Evolutionary conservation across 1,140 invertebrate genomes (phyloP).

Genomic region (Subanguina moxae): DNA sequence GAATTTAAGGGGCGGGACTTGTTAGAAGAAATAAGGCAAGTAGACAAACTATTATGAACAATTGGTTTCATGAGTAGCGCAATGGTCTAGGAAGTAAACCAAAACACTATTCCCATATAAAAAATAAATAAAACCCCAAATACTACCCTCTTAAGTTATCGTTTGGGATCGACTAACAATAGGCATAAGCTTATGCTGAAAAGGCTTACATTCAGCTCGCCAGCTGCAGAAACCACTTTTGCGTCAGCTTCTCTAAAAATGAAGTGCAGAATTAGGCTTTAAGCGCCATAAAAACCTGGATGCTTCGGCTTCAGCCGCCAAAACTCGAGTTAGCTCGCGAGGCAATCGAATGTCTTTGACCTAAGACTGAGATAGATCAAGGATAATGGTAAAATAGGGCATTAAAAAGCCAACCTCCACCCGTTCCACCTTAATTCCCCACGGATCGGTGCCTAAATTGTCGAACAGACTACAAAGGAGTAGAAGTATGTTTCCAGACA

Average conservation of each 20-base stretch:
- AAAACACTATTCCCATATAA: too few relatives aligned
- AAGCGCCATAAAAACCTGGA: constrained; percentile 11
- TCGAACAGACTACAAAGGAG: neutral
- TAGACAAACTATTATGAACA: too few relatives aligned
- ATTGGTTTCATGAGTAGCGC: too few relatives aligned
- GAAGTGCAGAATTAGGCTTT: neutral
- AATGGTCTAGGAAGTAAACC: too few relatives aligned
- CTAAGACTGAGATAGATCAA: constrained; percentile 16
- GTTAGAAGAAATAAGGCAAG: too few relatives aligned
- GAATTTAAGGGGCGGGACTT: too few relatives aligned
- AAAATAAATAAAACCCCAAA: too few relatives aligned
- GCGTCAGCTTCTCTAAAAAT: constrained; percentile 38
- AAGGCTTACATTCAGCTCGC: constrained; percentile 66
- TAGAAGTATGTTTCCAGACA: too few relatives aligned
- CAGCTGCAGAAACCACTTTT: constrained; percentile 61
- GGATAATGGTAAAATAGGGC: too few relatives aligned
- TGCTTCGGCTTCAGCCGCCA: constrained; percentile 53
- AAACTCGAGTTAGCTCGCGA: constrained; percentile 38
- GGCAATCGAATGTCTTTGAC: constrained; percentile 63
- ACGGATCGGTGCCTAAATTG: constrained; percentile 45
- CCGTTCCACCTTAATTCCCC: constrained; percentile 56
- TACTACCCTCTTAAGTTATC: too few relatives aligned
- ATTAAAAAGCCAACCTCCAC: constrained; percentile 36
- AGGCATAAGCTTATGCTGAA: neutral
- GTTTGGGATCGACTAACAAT: too few relatives aligned